phyloP scores from a whole-genome alignment of 2,888 invertebrate species.

The Priocnemis perturbator region DNA sequence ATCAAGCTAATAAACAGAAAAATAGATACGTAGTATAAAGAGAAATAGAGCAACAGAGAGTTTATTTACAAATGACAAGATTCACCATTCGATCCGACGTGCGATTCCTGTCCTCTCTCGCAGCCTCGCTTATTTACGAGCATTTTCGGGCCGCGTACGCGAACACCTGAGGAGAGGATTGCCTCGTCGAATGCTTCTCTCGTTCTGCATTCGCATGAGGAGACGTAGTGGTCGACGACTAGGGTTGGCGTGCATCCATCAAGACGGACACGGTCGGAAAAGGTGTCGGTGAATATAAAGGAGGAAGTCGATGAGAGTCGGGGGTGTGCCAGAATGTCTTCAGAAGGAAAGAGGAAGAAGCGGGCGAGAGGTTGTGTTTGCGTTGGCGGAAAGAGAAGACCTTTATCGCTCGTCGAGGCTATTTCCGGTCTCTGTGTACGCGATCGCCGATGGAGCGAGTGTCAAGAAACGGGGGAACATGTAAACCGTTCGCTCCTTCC shows the following conservation, averaged over 20 bases:
- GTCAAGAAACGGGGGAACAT: background rate
- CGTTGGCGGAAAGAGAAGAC: constrained; percentile 19
- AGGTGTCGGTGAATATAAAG: background rate
- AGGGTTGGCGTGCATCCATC: background rate
- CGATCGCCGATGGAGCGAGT: constrained; percentile 31
- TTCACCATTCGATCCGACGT: no score
- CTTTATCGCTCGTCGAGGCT: constrained; percentile 54
- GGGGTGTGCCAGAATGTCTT: background rate
- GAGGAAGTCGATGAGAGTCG: background rate
- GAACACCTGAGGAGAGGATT: no score
- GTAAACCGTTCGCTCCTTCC: background rate
- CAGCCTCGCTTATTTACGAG: constrained; percentile 29
- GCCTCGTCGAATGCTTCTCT: constrained; percentile 2
- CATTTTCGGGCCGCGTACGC: constrained; percentile 4
- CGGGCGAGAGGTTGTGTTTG: constrained; percentile 13
- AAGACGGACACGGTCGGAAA: constrained; percentile 6
- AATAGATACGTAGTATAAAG: no score
- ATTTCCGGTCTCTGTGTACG: constrained; percentile 49
- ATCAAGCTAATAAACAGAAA: no score
- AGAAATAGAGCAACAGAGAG: no score
- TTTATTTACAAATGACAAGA: no score
- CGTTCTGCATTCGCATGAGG: background rate
- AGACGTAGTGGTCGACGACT: background rate
- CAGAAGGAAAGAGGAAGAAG: no score
- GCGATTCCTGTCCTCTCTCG: background rate